These are phyloP conservation scores for Rotaria magnacalcarata DNA, from an alignment of 2,888 invertebrate genomes.

Conservation along the genomic window DNA sequence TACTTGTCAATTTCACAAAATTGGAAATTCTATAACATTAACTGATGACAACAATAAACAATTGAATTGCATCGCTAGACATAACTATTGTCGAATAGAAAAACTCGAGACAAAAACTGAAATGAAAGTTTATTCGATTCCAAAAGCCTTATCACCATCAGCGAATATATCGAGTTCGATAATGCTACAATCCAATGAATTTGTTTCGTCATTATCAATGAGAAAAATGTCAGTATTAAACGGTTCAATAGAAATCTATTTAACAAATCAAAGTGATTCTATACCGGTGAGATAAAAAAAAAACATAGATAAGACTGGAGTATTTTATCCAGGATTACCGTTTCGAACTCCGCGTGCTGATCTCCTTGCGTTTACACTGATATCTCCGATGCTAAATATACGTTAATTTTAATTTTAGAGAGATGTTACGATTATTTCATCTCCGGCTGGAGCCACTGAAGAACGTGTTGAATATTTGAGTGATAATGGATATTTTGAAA, in stretches of 20 bases:
- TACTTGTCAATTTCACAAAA: background rate
- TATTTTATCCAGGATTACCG: no score
- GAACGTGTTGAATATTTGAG: background rate
- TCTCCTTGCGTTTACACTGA: no score
- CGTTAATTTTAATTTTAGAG: no score
- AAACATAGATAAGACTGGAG: no score
- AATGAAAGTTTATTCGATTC: background rate
- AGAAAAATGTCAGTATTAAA: background rate
- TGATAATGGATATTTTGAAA: background rate
- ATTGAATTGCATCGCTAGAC: background rate
- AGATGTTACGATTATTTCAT: background rate
- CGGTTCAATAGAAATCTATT: background rate
- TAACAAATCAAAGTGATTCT: background rate
- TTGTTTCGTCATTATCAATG: background rate
- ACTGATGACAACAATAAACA: background rate
- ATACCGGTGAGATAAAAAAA: background rate
- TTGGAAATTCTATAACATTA: background rate
- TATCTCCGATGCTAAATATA: no score
- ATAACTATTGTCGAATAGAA: background rate
- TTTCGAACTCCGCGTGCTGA: no score
- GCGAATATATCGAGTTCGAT: background rate
- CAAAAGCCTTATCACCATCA: background rate
- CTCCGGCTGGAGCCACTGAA: background rate
- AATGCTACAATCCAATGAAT: background rate
- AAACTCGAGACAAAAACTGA: background rate